These are phyloP conservation scores for Eupithecia inturbata DNA, from an alignment of 2,888 invertebrate genomes.

Conservation along the genomic window DNA sequence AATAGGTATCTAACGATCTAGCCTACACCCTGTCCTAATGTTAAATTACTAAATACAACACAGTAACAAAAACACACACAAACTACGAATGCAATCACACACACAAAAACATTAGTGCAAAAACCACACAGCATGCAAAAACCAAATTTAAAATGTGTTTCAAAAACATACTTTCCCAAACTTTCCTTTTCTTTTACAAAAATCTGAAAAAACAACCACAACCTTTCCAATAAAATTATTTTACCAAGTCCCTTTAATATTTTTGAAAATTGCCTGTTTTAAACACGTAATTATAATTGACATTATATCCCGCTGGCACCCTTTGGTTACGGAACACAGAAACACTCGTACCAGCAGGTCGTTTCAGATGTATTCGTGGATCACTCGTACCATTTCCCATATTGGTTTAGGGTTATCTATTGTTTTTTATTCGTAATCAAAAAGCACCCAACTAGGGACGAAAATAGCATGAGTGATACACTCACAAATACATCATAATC, in stretches of 20 bases:
- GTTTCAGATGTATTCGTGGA: no score
- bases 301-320: no score
- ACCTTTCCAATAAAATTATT: neutral
- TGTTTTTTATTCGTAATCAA: no score
- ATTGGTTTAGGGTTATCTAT: no score
- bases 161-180: neutral
- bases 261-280: no score
- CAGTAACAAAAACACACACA: neutral
- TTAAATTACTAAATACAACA: neutral
- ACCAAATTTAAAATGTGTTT: neutral
- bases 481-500: neutral
- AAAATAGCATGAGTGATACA: neutral
- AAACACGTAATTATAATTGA: no score
- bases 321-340: no score
- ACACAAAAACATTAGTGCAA: neutral
- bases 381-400: no score
- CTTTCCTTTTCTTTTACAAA: neutral
- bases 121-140: neutral
- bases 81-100: neutral
- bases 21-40: neutral
- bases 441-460: neutral
- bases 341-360: no score
- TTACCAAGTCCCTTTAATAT: neutral
- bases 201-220: neutral
- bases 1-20: neutral